phyloP scores from a whole-genome alignment of 2,797 vertebrate genomes.

The Typhlichthys subterraneus region DNA sequence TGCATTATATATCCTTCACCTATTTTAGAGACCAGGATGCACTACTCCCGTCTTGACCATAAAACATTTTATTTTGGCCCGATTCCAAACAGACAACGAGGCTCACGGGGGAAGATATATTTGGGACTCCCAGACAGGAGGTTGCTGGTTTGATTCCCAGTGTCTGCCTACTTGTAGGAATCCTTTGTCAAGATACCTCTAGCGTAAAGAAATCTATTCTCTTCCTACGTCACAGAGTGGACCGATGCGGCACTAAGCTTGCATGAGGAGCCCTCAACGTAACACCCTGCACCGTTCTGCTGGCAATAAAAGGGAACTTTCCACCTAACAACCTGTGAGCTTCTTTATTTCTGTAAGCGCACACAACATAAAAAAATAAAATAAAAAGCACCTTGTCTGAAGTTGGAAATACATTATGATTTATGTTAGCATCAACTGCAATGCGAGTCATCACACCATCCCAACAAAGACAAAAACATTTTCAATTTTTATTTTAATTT shows the following conservation, averaged over 20 bases:
- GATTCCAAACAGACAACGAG: neutral
- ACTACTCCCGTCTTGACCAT: slow-evolving; percentile 32
- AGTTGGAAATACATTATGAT: too few species aligned
- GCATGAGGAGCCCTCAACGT: slow-evolving; percentile 20
- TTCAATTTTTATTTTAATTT: slow-evolving; percentile 62
- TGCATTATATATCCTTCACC: slow-evolving; percentile 49
- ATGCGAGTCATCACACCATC: too few species aligned
- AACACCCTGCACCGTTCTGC: slow-evolving; percentile 7
- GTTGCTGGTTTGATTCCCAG: too few species aligned
- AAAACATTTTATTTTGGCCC: slow-evolving; percentile 13
- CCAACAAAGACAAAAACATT: slow-evolving; percentile 21
- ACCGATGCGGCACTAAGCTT: slow-evolving; percentile 37
- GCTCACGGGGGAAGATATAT: too few species aligned
- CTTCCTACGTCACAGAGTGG: slow-evolving; percentile 51
- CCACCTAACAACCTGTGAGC: slow-evolving; percentile 24
- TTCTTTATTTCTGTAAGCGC: neutral
- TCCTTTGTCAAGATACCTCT: slow-evolving; percentile 38
- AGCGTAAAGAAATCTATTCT: slow-evolving; percentile 61
- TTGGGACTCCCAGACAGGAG: too few species aligned
- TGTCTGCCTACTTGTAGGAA: too few species aligned
- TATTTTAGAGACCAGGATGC: slow-evolving; percentile 63
- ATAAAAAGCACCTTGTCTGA: too few species aligned
- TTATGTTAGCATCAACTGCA: too few species aligned
- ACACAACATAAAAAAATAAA: too few species aligned
- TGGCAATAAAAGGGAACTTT: slow-evolving; percentile 41